Conservation (phyloP, 1,140 invertebrate species). For the Globodera rostochiensis region DNA sequence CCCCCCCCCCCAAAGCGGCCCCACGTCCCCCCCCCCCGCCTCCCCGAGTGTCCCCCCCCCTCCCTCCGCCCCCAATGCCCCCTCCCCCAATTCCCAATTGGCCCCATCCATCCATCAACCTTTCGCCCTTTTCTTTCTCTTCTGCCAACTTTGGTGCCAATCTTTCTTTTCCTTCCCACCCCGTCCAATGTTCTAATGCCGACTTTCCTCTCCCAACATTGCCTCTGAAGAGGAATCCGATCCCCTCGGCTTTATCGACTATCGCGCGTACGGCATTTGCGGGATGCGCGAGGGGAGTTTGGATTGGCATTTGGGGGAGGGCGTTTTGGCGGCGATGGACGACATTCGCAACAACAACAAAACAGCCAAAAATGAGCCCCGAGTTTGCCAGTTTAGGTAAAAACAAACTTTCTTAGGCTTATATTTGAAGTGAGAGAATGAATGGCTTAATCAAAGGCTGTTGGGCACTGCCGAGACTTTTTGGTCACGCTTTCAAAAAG, state of each 20-base stretch:
- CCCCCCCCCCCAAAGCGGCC: no score
- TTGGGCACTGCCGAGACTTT: constrained; percentile 2
- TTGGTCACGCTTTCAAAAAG: no score
- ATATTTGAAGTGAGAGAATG: no score
- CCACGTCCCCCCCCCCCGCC: constrained; percentile 16
- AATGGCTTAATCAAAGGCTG: neutral
- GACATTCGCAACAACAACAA: constrained; percentile 45
- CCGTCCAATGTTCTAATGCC: neutral
- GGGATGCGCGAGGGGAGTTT: constrained; percentile 66
- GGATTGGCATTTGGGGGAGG: constrained; percentile 58
- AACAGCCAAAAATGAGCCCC: constrained; percentile 41
- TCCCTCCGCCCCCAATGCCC: no score
- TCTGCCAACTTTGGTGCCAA: neutral
- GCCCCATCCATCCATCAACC: constrained; percentile 14
- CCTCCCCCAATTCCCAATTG: constrained; percentile 18
- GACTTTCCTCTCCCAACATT: constrained; percentile 2
- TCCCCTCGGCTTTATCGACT: constrained; percentile 67
- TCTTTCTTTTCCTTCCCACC: neutral
- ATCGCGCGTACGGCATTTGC: constrained; percentile 66
- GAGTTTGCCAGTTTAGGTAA: neutral
- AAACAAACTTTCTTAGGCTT: no score
- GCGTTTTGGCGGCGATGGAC: constrained; percentile 58
- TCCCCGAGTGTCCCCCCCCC: neutral
- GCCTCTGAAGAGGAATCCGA: constrained; percentile 49
- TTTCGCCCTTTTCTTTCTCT: constrained; percentile 6